Evolutionary conservation across 2,797 vertebrate species (phyloP), one percentile per base, ranked within the genome.

Genomic region (Lithobates sylvaticus): DNA sequence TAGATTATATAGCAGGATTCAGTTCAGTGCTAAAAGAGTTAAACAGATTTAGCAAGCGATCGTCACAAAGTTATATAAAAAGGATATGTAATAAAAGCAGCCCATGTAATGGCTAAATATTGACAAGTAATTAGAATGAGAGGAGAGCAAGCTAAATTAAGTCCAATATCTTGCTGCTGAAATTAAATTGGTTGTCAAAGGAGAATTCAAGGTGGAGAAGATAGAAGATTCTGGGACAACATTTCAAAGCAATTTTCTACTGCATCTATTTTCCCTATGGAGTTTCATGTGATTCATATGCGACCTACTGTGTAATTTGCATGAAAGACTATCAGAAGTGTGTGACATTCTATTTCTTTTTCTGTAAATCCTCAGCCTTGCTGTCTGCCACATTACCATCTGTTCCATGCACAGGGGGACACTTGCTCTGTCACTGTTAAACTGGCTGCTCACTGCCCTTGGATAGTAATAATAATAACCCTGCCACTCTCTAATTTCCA

Each of bases 251-350:
- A 83, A 83, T 83, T 83, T 78, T 75, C 77, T 44, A 27, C 36
- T 54, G 80, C 78, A 27, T 34, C 74, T 83, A 36, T 86, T 86
- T 86, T 78, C 79, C 80, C 85, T 73, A 78, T 86, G 73, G 85
- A 86, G 68, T 58, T 86, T 83, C 67, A 78, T 86, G 75, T 87
- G 80, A 87, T 87, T 83, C 75, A 87, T 78, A 84, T 69, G 70
- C 75, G 54, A 61, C 86, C 86, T 87, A 83, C 76, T 87, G 81
- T 87, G 76, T 83, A 87, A 87, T 87, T 87, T 87, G 81, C 86
- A 87, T 87, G 81, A 87, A 83, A 79, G 32, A 76, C 84, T 69
- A 80, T 79, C 61, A 86, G 78, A 75, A 74, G 71, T 78, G 75
- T 78, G 75, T 54, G 69, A 87, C 77, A 71, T 87, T 61, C 81